Conservation (phyloP, 2,797 vertebrate species). For the Harpagifer antarcticus region DNA sequence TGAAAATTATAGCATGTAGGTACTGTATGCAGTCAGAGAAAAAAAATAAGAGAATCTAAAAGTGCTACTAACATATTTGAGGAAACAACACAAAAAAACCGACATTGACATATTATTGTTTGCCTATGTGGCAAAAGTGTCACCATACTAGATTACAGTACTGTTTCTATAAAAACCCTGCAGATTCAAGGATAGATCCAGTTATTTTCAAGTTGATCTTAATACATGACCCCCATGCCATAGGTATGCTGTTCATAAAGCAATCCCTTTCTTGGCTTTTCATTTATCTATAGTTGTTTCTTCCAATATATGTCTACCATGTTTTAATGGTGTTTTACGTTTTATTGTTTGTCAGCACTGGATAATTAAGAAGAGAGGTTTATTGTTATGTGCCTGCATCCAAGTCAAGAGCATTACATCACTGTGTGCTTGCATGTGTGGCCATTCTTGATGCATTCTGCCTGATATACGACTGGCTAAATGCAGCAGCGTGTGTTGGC, state of each 20-base stretch:
- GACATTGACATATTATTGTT: no score
- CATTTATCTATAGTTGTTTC: neutral
- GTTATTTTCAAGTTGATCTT: neutral
- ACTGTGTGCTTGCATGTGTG: neutral
- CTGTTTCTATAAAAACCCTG: no score
- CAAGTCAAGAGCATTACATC: slow-evolving; percentile 22
- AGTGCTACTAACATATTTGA: no score
- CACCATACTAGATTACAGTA: no score
- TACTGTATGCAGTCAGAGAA: no score
- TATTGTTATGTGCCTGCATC: slow-evolving; percentile 26
- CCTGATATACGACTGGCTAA: slow-evolving; percentile 64
- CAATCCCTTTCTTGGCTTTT: neutral
- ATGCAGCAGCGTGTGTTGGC: slow-evolving; percentile 63
- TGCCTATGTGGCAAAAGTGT: no score
- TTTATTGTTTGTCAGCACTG: slow-evolving; percentile 8
- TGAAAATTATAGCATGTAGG: no score
- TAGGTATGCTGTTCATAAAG: neutral
- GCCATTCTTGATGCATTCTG: slow-evolving; percentile 18
- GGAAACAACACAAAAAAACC: no score
- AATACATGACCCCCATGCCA: neutral
- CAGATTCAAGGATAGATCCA: no score
- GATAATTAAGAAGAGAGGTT: slow-evolving; percentile 31
- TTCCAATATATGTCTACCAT: neutral
- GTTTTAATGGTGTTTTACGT: neutral
- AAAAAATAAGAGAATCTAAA: no score